Percentiles rank a stretch among this genome's conserved stretches.
Conservation (phyloP, 1,140 invertebrate genomes). For the Ostrea denselamellosa region DNA sequence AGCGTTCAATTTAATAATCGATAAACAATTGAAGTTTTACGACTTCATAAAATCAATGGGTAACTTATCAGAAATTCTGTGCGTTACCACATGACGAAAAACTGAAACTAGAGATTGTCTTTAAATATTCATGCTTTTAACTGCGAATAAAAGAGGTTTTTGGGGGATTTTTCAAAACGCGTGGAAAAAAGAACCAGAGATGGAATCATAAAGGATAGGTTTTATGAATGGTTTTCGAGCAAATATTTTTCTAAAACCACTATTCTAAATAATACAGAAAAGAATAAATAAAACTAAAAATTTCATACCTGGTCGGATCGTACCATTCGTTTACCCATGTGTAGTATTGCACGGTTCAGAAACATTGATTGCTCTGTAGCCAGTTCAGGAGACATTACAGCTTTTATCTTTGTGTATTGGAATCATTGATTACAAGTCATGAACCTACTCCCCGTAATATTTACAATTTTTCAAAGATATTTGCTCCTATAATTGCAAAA, state of each 20-base stretch:
- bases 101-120: neutral
- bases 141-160: too few species aligned
- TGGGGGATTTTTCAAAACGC: too few species aligned
- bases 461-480: conserved; percentile 33
- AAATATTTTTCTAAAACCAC: neutral
- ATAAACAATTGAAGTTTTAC: neutral
- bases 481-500: conserved; percentile 21
- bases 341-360: neutral
- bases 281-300: neutral
- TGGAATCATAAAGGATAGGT: neutral
- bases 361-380: neutral
- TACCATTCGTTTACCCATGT: neutral
- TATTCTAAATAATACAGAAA: neutral
- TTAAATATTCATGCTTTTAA: neutral
- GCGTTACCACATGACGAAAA: neutral
- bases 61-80: neutral
- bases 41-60: neutral
- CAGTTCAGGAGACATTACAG: neutral
- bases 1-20: neutral
- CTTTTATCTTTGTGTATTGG: conserved; percentile 3
- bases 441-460: neutral
- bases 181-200: too few species aligned
- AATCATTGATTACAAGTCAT: conserved; percentile 17
- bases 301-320: neutral
- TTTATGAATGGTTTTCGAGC: neutral